Conservation (phyloP, 2,888 invertebrate genomes). For the Nezara viridula region DNA sequence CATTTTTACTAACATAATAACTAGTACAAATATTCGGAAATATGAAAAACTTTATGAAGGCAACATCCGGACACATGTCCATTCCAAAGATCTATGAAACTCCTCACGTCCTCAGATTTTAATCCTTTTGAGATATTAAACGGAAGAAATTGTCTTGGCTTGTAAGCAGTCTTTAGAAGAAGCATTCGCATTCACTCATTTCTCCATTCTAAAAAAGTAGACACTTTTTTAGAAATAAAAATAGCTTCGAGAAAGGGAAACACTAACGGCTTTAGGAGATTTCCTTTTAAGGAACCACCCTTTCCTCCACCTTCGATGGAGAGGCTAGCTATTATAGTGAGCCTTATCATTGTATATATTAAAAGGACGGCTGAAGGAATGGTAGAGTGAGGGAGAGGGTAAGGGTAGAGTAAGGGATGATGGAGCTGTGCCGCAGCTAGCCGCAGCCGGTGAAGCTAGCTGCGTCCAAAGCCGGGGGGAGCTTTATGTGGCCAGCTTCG, state of each 20-base stretch:
- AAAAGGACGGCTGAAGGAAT: neutral
- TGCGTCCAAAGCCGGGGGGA: neutral
- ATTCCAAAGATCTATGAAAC: neutral
- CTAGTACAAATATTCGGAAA: too few relatives aligned
- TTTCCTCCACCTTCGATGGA: neutral
- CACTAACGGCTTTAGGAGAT: neutral
- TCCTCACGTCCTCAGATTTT: neutral
- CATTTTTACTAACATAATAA: too few relatives aligned
- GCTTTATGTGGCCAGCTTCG: constrained; percentile 2
- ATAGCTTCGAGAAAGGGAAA: neutral
- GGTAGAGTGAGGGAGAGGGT: neutral
- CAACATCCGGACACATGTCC: too few relatives aligned
- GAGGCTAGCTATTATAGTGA: neutral
- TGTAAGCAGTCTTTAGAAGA: neutral
- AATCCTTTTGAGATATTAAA: neutral
- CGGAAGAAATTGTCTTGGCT: neutral
- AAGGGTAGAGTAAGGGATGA: neutral
- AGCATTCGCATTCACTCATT: neutral
- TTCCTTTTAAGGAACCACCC: neutral
- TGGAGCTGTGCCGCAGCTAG: too few relatives aligned
- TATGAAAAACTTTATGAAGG: too few relatives aligned
- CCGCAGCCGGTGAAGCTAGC: constrained; percentile 26
- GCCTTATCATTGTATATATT: constrained; percentile 21
- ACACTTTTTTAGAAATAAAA: neutral
- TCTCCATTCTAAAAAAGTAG: neutral